Evolutionary conservation across 2,113 vertebrate species (phyloP), one percentile per base, ranked within the genome.

Genomic region (Pomatorhinus ruficollis): DNA sequence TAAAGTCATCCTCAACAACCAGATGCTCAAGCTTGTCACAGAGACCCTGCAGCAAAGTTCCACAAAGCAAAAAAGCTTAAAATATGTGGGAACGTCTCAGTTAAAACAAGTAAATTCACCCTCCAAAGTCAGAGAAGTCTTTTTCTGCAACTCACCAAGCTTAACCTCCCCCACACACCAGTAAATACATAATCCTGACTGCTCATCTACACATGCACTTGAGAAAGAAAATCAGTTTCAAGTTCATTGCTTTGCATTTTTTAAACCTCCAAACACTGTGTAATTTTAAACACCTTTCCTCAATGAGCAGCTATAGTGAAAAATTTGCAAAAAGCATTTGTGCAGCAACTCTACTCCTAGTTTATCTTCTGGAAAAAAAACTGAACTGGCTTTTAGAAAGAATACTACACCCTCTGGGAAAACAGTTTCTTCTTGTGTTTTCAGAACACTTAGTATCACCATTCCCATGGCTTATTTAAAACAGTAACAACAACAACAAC

Each of bases 161-260:
- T 27, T 85, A 63, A 74, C 7, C 19, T 63, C 6, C 0, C 10
- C 14, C 7, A 0, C 11, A 28, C 6, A 6, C 3, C 8, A 37
- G 30, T 28, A 42, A 35, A 72, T 33, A 13, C 0, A 27, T 12
- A 60, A 42, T 16, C 11, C 60, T 79, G 24, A 7, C 16, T 78
- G 45, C 44, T 35, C 12, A 80, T 39, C 44, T 39, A 64, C 50
- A 47, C 14, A 21, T 7, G 21, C 23, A 64, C 9, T 44, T 24
- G 13, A 5, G 70, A 72, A 68, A 53, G 40, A 63, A 60, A 53
- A 24, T 6, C 6, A 20, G 15, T 44, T 77, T 45, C 53, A 54
- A 93, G 57, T 47, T 75, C 75, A 68, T 12, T 68, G 49, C 11
- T 93, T 60, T 82, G 49, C 16, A 28, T 74, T 80, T 71, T 50